Percentiles rank a stretch among this genome's conserved stretches.
phyloP scores from a whole-genome alignment of 2,113 vertebrate genomes.

The Onychostoma macrolepis region DNA sequence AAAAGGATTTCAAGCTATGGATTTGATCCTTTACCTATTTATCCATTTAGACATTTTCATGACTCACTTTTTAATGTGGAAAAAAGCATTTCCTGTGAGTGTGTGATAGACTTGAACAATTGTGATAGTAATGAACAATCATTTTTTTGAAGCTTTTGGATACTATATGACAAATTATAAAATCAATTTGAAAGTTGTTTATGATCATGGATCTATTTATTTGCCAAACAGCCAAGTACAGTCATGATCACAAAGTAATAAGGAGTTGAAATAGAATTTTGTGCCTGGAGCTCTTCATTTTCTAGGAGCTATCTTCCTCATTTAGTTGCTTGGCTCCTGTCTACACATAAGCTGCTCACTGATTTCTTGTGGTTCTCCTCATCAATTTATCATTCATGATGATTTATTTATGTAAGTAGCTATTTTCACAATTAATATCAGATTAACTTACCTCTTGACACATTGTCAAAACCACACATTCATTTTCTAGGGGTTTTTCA shows the following conservation, averaged over 20 bases:
- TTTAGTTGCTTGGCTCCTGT: constrained; percentile 18
- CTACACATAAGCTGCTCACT: constrained; percentile 12
- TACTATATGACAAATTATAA: background rate
- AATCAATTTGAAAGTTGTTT: too few relatives aligned
- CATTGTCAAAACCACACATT: constrained; percentile 37
- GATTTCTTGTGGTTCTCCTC: constrained; percentile 34
- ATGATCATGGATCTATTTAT: background rate
- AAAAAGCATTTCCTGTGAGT: background rate
- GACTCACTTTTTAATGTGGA: background rate
- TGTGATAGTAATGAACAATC: background rate
- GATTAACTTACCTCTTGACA: constrained; percentile 34
- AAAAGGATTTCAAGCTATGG: background rate
- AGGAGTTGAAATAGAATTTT: constrained; percentile 1
- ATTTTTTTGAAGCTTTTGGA: background rate
- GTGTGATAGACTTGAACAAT: too few relatives aligned
- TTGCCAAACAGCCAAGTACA: background rate
- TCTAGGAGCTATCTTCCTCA: background rate
- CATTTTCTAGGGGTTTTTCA: background rate
- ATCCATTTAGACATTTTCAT: background rate
- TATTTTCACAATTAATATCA: constrained; percentile 10
- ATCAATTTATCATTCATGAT: constrained; percentile 14
- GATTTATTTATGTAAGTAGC: constrained; percentile 28
- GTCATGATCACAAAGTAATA: background rate
- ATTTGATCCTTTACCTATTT: background rate
- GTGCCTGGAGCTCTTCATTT: background rate